Evolutionary conservation across 2,113 vertebrate genomes (phyloP).

Genomic region (Chaetorhynchus papuensis): DNA sequence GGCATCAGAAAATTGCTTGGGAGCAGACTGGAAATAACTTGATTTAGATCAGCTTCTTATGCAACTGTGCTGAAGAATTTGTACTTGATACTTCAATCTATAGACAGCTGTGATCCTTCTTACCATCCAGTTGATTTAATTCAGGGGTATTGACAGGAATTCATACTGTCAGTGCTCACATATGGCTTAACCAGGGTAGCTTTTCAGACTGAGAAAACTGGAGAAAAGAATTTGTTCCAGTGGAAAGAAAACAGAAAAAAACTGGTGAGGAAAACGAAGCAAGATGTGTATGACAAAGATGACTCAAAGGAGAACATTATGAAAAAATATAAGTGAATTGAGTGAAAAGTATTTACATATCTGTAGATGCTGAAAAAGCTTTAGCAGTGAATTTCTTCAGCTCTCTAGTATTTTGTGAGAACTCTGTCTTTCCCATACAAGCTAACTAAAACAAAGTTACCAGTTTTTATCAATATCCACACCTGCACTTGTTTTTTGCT

Average conservation of each 20-base stretch:
- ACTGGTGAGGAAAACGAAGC: neutral
- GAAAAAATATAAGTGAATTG: neutral
- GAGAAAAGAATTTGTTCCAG: neutral
- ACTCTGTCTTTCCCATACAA: too few relatives aligned
- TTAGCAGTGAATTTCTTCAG: too few relatives aligned
- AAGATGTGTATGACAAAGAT: neutral
- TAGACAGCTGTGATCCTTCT: constrained; percentile 3
- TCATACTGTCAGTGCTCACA: neutral
- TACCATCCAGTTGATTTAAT: neutral
- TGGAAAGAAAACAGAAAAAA: neutral
- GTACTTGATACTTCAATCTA: neutral
- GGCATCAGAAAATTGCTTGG: neutral
- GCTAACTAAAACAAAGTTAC: too few relatives aligned
- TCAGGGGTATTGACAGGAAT: neutral
- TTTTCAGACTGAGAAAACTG: neutral
- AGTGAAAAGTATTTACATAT: neutral
- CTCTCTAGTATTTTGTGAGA: too few relatives aligned
- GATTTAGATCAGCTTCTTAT: neutral
- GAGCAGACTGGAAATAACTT: neutral
- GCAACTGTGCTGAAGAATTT: neutral
- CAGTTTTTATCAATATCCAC: too few relatives aligned
- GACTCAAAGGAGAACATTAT: neutral
- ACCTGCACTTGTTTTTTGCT: too few relatives aligned
- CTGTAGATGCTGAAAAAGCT: too few relatives aligned
- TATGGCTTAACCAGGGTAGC: neutral